Conservation (phyloP, 2,888 invertebrate species). For the Busseola fusca region DNA sequence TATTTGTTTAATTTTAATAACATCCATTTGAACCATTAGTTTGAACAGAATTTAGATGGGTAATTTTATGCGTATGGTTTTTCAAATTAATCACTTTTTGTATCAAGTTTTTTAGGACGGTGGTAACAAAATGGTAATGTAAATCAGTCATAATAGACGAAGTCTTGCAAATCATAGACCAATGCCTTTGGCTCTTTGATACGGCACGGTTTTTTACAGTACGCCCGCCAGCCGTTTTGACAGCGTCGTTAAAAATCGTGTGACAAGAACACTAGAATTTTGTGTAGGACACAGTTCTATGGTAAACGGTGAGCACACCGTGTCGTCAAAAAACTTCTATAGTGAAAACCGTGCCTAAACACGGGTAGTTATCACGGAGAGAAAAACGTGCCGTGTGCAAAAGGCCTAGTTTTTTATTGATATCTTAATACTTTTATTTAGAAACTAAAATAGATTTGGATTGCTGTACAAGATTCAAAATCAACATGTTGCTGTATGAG, state of each 20-base stretch:
- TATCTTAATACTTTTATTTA: constrained; percentile 59
- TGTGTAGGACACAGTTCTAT: neutral
- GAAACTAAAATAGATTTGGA: constrained; percentile 91
- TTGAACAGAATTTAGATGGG: too few species aligned
- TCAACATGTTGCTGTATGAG: constrained; percentile 88
- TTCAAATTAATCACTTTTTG: neutral
- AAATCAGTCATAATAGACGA: neutral
- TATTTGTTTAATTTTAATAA: too few species aligned
- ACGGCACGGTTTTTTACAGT: neutral
- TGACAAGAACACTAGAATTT: neutral
- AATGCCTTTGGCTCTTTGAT: neutral
- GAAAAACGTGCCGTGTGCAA: neutral
- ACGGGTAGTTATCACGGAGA: neutral
- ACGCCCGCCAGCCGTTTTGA: neutral
- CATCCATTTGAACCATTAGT: too few species aligned
- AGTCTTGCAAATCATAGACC: neutral
- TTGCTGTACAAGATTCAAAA: constrained; percentile 90
- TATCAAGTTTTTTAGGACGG: too few species aligned
- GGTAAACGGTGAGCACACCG: neutral
- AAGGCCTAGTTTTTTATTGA: neutral
- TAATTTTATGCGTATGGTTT: too few species aligned
- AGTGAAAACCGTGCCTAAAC: neutral
- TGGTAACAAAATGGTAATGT: too few species aligned
- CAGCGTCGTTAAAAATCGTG: neutral
- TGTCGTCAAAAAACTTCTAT: neutral